Evolutionary conservation across 1,140 invertebrate species (phyloP), one percentile per base, ranked within the genome.

Genomic region (Asbolus verrucosus): DNA sequence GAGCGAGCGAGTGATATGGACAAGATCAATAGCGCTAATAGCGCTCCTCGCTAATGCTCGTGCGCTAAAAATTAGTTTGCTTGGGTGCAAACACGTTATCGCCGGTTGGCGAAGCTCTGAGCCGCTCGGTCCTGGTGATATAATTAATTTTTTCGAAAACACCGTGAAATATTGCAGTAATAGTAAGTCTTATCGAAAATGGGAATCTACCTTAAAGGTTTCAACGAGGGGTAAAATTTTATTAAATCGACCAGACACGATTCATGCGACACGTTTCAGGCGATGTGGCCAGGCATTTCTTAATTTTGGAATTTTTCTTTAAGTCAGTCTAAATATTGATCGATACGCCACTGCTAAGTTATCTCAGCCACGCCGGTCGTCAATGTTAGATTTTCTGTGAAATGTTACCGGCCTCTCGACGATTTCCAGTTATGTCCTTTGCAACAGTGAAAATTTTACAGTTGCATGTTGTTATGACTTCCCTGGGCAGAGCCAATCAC

Each of bases 81-180:
- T 27, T n/a, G 46, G 21, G 46, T 31, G 27, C 21, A 54, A 3
- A 6, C 27, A 54, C 19, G 21, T 27, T 50, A 50, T 24, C 18
- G 18, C n/a, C 33, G 5, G n/a, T n/a, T n/a, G n/a, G n/a, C n/a
- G n/a, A n/a, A n/a, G n/a, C 11, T 36, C 33, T 3, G 5, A 36
- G 33, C 11, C 33, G n/a, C 8, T 5, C 9, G n/a, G 24, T 21
- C 19, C n/a, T 19, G 16, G 9, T 19, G n/a, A 54, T 27, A 54
- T 54, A 54, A 54, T 54, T 54, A 54, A 30, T 54, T 54, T 54
- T 54, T 54, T 54, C 46, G 18, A 15, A 24, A 11, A 54, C 0
- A 27, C 19, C 39, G n/a, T 24, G 46, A 54, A 27, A 54, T 54
- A 54, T 24, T 21, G n/a, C 9, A 11, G 11, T 16, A 6, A 36